Conservation (phyloP, 2,888 invertebrate genomes). For the Acanthosoma haemorrhoidale region DNA sequence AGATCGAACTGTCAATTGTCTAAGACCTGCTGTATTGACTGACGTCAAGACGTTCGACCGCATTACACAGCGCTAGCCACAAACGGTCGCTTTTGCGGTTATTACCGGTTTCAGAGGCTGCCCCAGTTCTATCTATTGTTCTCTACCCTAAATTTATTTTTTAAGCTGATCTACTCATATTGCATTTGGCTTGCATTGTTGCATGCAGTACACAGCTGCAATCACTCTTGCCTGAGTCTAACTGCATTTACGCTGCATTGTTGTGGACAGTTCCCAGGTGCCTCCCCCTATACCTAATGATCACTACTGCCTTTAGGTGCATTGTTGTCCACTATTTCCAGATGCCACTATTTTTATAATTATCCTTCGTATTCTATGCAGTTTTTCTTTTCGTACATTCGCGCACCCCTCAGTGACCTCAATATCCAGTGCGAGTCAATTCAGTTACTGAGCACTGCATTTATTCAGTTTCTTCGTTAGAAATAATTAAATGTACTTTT, state of each 20-base stretch:
- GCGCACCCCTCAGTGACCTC: no score
- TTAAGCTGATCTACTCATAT: background rate
- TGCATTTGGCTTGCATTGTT: background rate
- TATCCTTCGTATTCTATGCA: background rate
- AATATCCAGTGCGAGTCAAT: no score
- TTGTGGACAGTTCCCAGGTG: background rate
- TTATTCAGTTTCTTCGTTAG: no score
- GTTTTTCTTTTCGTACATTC: no score
- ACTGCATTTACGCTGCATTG: background rate
- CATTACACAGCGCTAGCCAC: no score
- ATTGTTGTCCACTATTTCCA: background rate
- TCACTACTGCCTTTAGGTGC: background rate
- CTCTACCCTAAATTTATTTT: background rate
- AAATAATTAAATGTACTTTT: no score
- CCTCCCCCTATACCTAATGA: background rate
- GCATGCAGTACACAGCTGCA: constrained; percentile 8
- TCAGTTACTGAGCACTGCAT: no score
- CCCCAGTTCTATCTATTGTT: no score
- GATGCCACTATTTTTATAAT: background rate
- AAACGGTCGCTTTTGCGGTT: background rate
- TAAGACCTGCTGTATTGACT: no score
- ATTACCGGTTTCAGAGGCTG: background rate
- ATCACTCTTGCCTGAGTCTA: no score
- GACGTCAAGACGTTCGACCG: no score
- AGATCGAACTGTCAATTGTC: background rate